Percentiles rank a stretch among this genome's conserved stretches.
phyloP scores from a whole-genome alignment of 2,888 invertebrate species.

The Neoitamus cyanurus region DNA sequence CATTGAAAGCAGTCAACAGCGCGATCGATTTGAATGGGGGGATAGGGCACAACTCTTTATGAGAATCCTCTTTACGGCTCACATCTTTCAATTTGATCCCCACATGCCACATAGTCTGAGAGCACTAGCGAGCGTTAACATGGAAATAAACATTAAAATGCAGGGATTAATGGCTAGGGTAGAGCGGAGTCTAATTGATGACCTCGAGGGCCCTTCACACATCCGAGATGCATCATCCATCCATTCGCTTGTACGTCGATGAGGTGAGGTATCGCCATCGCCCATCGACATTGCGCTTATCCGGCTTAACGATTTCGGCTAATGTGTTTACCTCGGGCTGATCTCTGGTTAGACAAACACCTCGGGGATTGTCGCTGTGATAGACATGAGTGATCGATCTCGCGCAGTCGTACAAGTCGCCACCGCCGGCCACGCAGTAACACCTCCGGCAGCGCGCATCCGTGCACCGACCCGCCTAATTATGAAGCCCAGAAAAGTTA shows the following conservation, averaged over 20 bases:
- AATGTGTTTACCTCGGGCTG: neutral
- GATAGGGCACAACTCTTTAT: neutral
- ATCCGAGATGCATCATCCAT: neutral
- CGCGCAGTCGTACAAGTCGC: neutral
- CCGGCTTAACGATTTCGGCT: neutral
- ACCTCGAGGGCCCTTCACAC: neutral
- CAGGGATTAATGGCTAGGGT: neutral
- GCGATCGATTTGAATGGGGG: neutral
- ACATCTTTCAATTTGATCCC: neutral
- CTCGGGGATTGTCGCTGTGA: slow-evolving; percentile 36
- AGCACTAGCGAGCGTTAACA: neutral
- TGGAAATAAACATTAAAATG: neutral
- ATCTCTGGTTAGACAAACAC: neutral
- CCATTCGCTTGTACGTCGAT: neutral
- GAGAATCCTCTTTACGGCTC: neutral
- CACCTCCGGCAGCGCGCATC: neutral
- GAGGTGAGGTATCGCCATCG: neutral
- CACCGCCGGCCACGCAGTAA: neutral
- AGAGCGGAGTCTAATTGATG: neutral
- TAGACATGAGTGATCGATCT: slow-evolving; percentile 44
- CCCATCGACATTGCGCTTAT: neutral
- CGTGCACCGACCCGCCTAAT: neutral
- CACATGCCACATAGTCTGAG: neutral
- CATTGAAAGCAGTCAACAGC: neutral
- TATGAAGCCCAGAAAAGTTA: slow-evolving; percentile 21